Percentiles rank a stretch among this genome's conserved stretches.
Evolutionary conservation across 2,113 vertebrate species (phyloP).

Genomic region (Hippocampus guttulatus): DNA sequence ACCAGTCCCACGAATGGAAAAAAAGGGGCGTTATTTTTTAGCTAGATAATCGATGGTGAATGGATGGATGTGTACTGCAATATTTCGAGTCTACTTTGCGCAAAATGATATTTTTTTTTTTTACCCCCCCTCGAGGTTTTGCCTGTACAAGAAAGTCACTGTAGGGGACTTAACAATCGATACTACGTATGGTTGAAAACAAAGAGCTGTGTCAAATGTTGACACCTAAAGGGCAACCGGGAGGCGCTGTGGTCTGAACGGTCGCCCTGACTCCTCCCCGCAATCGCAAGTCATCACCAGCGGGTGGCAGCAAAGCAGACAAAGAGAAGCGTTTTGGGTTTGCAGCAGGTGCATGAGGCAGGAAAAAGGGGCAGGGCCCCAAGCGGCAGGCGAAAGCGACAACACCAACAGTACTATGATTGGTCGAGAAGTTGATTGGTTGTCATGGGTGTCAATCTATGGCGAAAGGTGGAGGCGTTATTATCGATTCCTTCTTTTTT

Average conservation of each 20-base stretch:
- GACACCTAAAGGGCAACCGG: not conserved
- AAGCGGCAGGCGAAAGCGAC: slow-evolving; percentile 77
- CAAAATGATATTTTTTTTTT: too few relatives aligned
- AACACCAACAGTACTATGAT: slow-evolving; percentile 96
- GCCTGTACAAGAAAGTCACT: too few relatives aligned
- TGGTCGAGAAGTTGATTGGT: slow-evolving; percentile 53
- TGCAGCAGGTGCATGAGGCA: slow-evolving; percentile 48
- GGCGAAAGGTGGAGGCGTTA: slow-evolving; percentile 49
- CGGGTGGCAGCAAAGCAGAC: not conserved
- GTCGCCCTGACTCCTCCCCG: not conserved
- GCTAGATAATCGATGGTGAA: too few relatives aligned
- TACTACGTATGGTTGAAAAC: not conserved
- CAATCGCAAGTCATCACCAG: not conserved
- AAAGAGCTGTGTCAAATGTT: not conserved
- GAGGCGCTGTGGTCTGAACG: too few relatives aligned
- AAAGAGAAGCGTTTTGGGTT: not conserved
- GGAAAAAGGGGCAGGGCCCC: slow-evolving; percentile 34
- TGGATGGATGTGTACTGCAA: too few relatives aligned
- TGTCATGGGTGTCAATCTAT: slow-evolving; percentile 60
- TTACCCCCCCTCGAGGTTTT: too few relatives aligned
- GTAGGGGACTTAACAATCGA: too few relatives aligned
- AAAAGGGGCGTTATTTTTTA: too few relatives aligned
- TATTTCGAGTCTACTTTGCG: too few relatives aligned
- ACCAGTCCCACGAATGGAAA: too few relatives aligned
- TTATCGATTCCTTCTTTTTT: slow-evolving; percentile 66